Percentiles rank a stretch among this genome's conserved stretches.
Evolutionary conservation across 2,113 vertebrate genomes (phyloP).

Genomic region (Mustelus asterias): DNA sequence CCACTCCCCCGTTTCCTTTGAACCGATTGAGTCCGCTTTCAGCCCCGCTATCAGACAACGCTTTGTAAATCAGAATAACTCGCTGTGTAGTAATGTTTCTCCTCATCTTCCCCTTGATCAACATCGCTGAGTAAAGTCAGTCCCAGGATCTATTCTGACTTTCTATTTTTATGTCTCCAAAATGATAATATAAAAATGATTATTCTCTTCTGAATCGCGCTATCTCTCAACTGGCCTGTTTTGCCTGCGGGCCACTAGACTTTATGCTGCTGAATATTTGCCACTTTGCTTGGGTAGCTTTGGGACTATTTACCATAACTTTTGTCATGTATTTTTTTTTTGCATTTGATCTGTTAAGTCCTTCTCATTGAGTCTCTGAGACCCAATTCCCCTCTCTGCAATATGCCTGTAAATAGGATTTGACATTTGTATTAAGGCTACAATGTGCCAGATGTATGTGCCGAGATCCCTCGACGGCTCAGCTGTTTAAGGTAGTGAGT

Average conservation of each 20-base stretch:
- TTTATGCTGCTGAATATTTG: not conserved
- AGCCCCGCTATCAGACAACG: not conserved
- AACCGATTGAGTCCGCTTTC: not conserved
- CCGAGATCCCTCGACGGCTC: not conserved
- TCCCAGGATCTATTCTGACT: not conserved
- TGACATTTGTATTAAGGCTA: not conserved
- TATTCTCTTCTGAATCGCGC: not conserved
- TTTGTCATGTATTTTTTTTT: slow-evolving; percentile 16
- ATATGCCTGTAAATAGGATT: not conserved
- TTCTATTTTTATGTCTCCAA: not conserved
- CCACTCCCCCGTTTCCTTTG: not conserved
- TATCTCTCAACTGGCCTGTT: not conserved
- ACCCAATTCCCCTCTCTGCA: not conserved
- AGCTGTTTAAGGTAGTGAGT: not conserved
- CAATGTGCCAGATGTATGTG: not conserved
- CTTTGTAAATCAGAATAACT: slow-evolving; percentile 1
- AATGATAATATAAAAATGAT: not conserved
- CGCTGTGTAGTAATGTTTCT: not conserved
- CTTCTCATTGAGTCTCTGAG: not conserved
- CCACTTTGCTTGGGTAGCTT: not conserved
- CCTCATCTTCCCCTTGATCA: not conserved
- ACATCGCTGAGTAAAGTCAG: not conserved
- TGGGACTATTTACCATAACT: not conserved
- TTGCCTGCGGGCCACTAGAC: not conserved
- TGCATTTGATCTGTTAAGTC: not conserved